phyloP scores from a whole-genome alignment of 2,797 vertebrate genomes.

The Hoplostethus mediterraneus region DNA sequence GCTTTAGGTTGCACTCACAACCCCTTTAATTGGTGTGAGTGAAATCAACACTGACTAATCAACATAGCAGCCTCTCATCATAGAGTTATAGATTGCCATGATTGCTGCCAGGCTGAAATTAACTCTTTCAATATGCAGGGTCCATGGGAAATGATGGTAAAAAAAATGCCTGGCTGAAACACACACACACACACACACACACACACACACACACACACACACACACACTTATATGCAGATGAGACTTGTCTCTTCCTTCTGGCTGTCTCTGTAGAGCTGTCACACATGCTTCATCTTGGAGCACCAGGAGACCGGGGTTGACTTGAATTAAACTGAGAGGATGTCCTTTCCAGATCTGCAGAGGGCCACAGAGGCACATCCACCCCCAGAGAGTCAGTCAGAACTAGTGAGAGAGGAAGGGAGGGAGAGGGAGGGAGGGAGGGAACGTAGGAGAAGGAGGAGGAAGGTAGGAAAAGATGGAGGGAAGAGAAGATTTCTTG shows the following conservation, averaged over 20 bases:
- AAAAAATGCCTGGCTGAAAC: constrained; percentile 50
- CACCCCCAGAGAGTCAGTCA: constrained; percentile 61
- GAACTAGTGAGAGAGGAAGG: background rate
- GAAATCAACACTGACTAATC: constrained; percentile 67
- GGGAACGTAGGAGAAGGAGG: constrained; percentile 27
- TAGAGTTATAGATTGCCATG: constrained; percentile 65
- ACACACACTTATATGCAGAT: constrained; percentile 60
- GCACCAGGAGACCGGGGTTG: constrained; percentile 75
- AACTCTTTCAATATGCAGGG: constrained; percentile 63
- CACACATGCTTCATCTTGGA: constrained; percentile 74
- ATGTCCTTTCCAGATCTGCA: constrained; percentile 79
- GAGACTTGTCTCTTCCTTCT: constrained; percentile 69
- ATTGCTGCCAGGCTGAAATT: constrained; percentile 65
- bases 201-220: constrained; percentile 12
- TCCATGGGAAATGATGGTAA: constrained; percentile 35
- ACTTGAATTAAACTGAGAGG: constrained; percentile 82
- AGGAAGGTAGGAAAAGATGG: constrained; percentile 57
- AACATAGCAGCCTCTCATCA: constrained; percentile 63
- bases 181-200: constrained; percentile 14
- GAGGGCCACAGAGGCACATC: constrained; percentile 68
- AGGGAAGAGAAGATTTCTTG: constrained; percentile 24
- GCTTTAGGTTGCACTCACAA: constrained; percentile 46
- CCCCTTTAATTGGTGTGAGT: constrained; percentile 57
- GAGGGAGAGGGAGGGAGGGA: constrained; percentile 18
- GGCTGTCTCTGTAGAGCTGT: constrained; percentile 74